Evolutionary conservation across 1,140 invertebrate species (phyloP), one percentile per base, ranked within the genome.

Genomic region (Uloborus diversus): DNA sequence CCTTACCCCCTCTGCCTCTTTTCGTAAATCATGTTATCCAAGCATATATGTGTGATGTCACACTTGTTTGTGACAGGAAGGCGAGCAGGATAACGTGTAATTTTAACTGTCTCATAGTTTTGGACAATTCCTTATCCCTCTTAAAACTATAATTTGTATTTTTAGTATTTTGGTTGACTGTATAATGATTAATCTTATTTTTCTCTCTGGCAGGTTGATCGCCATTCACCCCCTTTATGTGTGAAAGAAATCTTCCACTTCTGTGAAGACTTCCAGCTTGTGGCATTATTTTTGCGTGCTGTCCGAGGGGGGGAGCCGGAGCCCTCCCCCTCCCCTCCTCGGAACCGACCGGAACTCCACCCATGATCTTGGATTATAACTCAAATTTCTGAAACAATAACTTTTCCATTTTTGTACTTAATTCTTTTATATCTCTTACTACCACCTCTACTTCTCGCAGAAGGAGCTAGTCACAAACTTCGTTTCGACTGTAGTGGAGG

Each of bases 341-440:
- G n/a, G 66, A 32, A 69, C 66, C 66, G 20, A 49, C 66, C 33
- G 56, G 27, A 69, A 71, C 27, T 76, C 73, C 62, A 51, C 61
- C 62, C 62, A 28, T 53, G 32, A 51, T 75, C 71, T 64, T 23
- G 49, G 20, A 53, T 9, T 20, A 9, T n/a, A 7, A 53, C 49
- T 61, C 23, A 49, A 61, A 59, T 73, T 73, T 75, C 59, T 75
- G 64, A 75, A 64, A 25, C 14, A 25, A 30, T 59, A 59, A 59
- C 56, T 57, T 65, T 65, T 47, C 57, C 42, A 65, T 78, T 78
- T 78, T 78, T 78, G 73, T 78, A 78, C 73, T 78, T 78, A 78
- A 78, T 78, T 78, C 61, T 78, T 78, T 53, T 75, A 57, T 35
- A 57, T 73, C 7, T 42, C 7, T 42, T 42, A 17, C 37, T 17